Evolutionary conservation across 2,113 vertebrate species (phyloP), one percentile per base, ranked within the genome.

Genomic region (Myotis brandtii): DNA sequence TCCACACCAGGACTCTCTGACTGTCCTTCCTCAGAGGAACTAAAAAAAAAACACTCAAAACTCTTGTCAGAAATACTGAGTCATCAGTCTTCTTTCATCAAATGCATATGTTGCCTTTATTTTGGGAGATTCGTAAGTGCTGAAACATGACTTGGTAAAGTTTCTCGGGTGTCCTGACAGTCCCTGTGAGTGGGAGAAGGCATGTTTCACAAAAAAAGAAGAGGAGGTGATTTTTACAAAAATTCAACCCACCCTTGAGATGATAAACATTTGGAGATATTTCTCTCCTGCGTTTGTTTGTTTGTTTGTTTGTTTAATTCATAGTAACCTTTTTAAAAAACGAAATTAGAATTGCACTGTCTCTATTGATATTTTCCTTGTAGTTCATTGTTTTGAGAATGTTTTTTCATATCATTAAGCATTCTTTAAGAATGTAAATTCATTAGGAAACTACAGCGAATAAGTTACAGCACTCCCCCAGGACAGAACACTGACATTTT

Each of bases 361-460:
- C 30, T 69, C 5, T n/a, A 17, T 83, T 91, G 43, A 32, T 90
- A 52, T 69, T 27, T 9, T 50, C 72, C 82, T 79, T 93, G 17
- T 9, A 86, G 32, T 21, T 77, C n/a, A 69, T 46, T 95, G 21
- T 85, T 95, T 75, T 75, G 25, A 75, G 21, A 76, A 46, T 82
- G 27, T 62, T 69, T 92, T 97, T 84, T 46, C 25, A 20, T 48
- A 56, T 50, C 66, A 93, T 66, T 43, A 92, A 76, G 4, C 79
- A 85, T 69, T 67, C 27, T 77, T 85, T 86, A 18, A 94, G 81
- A 85, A 56, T 37, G 40, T 86, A 82, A 88, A 86, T 75, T 82
- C 5, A 59, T 69, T 86, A 86, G 12, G 13, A 43, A 80, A 73
- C 54, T 30, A 69, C 1, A 43, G 7, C 75, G 88, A 85, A 67